Base-by-base conservation (phyloP, 92 coral and sea anemone genomes). In the Nematostella vectensis region DNA sequence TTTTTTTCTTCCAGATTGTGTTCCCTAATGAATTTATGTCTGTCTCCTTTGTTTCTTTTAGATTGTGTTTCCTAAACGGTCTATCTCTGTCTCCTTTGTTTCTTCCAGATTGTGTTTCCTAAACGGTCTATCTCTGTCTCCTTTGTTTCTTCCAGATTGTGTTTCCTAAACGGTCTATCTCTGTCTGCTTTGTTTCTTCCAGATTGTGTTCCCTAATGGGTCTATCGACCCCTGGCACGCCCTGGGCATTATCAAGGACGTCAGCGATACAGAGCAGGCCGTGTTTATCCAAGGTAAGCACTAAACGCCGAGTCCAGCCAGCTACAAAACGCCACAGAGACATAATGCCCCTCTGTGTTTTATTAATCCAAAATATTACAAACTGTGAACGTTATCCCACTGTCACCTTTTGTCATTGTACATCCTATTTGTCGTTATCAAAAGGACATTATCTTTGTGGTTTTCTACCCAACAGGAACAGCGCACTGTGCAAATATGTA, bases 191-290 rank as follows among this genome's bases (percentile, higher is more conserved):
- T n/a, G n/a, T n/a, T n/a, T n/a, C n/a, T 37, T 22, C 52, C 65
- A 91, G 98, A 91, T 91, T 57, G 87, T 91, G 23, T 91, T 91
- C 55, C 98, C 98, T 6, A 91, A 91, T 64, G 98, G 98, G 10
- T 91, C 98, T 47, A 86, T 91, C 49, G 98, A 91, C 53, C 98
- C 98, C 6, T 91, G 98, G 98, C 98, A 91, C 52, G 95, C 88
- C 18, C 56, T 91, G 6, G 93, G 98, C 15, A 81, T 91, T 24
- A 62, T 68, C 11, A 64, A 56, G 25, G 79, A 91, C 65, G 85
- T 86, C 25, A 61, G 95, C 37, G 62, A 85, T 29, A 70, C 82
- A 25, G 93, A 91, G 47, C 86, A 79, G 26, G 98, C 98, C 13
- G 65, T 91, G 26, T 91, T 58, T 63, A 91, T 91, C 23, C 43